Conservation (phyloP, 30 jellyfish, hydroid and myxozoan species). For the Aurelia aurita region DNA sequence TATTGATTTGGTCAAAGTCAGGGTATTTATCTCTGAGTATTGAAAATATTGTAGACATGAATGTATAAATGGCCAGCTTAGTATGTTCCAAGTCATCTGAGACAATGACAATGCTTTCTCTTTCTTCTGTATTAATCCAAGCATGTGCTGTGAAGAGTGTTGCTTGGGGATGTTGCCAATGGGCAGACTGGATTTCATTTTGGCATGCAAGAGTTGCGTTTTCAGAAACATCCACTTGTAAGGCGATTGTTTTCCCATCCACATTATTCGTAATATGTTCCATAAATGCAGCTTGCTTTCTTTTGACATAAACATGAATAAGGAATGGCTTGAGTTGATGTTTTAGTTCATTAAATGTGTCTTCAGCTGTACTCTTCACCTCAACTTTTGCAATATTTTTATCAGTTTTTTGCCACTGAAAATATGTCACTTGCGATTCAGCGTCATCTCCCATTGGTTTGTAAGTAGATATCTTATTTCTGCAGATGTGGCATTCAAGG, state of each 20-base stretch:
- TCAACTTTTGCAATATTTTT: too few relatives aligned
- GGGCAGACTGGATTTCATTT: constrained; percentile 82
- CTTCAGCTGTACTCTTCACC: too few relatives aligned
- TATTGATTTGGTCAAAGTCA: constrained; percentile 23
- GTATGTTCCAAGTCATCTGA: constrained; percentile 60
- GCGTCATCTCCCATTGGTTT: too few relatives aligned
- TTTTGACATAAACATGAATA: too few relatives aligned
- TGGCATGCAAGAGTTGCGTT: constrained; percentile 58
- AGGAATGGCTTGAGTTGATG: too few relatives aligned
- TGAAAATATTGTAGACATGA: constrained; percentile 43
- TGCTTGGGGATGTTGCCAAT: constrained; percentile 67
- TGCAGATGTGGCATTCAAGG: too few relatives aligned
- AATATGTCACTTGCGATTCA: too few relatives aligned
- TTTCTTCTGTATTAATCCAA: constrained; percentile 39
- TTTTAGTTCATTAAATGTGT: too few relatives aligned
- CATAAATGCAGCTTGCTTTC: constrained; percentile 61
- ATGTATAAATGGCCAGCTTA: constrained; percentile 63
- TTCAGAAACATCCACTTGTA: constrained; percentile 64
- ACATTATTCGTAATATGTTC: constrained; percentile 27
- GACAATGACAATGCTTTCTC: constrained; percentile 60
- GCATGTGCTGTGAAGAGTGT: constrained; percentile 76
- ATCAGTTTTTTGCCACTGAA: too few relatives aligned
- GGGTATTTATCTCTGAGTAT: constrained; percentile 31
- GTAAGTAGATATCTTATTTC: too few relatives aligned
- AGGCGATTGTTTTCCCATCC: constrained; percentile 58